Base-by-base conservation (phyloP, 1,140 invertebrate species). In the Anastrepha ludens region DNA sequence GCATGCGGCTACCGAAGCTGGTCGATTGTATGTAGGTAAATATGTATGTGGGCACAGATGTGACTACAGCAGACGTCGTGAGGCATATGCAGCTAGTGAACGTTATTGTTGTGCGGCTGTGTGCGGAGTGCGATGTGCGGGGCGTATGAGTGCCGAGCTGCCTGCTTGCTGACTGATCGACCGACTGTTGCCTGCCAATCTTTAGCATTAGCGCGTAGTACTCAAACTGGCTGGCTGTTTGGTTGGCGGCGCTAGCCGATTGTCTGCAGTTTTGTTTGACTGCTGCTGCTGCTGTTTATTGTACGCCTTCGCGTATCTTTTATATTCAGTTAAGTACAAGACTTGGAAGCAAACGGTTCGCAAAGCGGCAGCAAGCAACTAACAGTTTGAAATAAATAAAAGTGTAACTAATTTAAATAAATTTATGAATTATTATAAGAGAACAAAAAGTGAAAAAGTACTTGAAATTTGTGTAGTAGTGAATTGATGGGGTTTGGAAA, bases 301-400 rank as follows among this genome's bases (percentile, higher is more conserved):
- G 55, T 78, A 85, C 87, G 85, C 78, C 85, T 88, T 88, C 85
- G 64, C 78, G 85, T 86, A 70, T 86, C 90, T 92, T 90, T 90
- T 88, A 89, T 87, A 90, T 91, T 91, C 91, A 92, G 91, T 92
- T 90, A 91, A 89, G 90, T 91, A 90, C 88, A 91, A 90, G 91
- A 89, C 91, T 90, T 92, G 90, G 90, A 91, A 90, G 89, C 89
- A 90, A 88, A 88, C 90, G 91, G 91, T 91, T 86, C 81, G 29
- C 20, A 88, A 85, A 88, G 89, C 87, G 85, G 86, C 81, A 81
- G 41, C 74, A 55, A 81, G 44, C n/a, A 58, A 47, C 9, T 47
- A 41, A 47, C 29, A 29, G 29, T 29, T 29, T 29, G 29, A 29
- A 29, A 29, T 29, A 29, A 29, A 29, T 29, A 29, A 88, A 88